phyloP scores from a whole-genome alignment of 1,140 invertebrate species.

The Phortica variegata region DNA sequence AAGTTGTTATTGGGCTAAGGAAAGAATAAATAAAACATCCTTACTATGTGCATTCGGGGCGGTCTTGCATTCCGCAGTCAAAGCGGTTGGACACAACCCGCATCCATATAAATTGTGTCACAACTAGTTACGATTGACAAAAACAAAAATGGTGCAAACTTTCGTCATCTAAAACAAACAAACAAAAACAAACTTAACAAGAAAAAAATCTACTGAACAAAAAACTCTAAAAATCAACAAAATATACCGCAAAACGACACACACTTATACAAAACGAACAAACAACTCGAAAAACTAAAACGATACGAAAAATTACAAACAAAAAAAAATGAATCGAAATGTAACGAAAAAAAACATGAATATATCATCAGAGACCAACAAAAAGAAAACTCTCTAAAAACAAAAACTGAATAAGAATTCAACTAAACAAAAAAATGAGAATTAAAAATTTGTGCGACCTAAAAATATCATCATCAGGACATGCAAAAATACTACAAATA shows the following conservation, averaged over 20 bases:
- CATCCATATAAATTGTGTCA: constrained; percentile 45
- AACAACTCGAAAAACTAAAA: constrained; percentile 12
- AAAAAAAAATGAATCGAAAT: constrained; percentile 41
- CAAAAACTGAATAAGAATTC: constrained; percentile 37
- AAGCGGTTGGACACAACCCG: constrained; percentile 51
- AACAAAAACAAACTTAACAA: constrained; percentile 25
- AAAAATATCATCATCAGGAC: too few species aligned
- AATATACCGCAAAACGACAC: constrained; percentile 22
- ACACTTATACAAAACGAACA: constrained; percentile 10
- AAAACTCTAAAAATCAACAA: constrained; percentile 19
- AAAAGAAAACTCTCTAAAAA: constrained; percentile 28
- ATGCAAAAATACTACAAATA: too few species aligned
- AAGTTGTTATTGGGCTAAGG: constrained; percentile 23
- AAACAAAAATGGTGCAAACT: constrained; percentile 23
- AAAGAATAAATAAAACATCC: constrained; percentile 23
- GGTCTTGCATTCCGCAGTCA: constrained; percentile 49
- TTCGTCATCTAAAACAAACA: constrained; percentile 46
- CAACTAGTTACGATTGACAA: constrained; percentile 35
- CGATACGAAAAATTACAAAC: constrained; percentile 37
- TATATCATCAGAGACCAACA: constrained; percentile 39
- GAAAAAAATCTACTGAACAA: constrained; percentile 24
- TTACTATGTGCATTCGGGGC: constrained; percentile 20
- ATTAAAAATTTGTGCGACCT: too few species aligned
- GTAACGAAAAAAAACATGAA: constrained; percentile 36
- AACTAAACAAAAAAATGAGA: constrained; percentile 48